A percentile compares a stretch with the other conserved stretches of the same genome.
These are phyloP conservation scores for Lobophora halterata DNA, from an alignment of 2,888 invertebrate genomes.

Conservation along the genomic window DNA sequence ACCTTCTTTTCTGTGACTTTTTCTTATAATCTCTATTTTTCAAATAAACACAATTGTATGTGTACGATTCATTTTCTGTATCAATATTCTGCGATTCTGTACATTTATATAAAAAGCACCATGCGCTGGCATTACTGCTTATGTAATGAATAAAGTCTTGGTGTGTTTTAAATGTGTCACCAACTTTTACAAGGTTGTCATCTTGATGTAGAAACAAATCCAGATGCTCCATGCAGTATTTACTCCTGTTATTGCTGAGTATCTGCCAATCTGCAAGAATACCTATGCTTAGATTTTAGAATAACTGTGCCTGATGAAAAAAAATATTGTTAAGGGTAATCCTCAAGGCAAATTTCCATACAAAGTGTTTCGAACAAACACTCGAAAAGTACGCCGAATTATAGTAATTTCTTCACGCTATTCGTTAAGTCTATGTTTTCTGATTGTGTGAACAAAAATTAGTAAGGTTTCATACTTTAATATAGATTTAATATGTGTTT, in stretches of 20 bases:
- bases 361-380: too few relatives aligned
- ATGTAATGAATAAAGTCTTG: constrained; percentile 47
- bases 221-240: constrained; percentile 40
- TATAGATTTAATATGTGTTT: too few relatives aligned
- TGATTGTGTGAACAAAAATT: too few relatives aligned
- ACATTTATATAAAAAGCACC: constrained; percentile 50
- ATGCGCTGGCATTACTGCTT: constrained; percentile 46
- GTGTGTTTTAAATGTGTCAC: constrained; percentile 44
- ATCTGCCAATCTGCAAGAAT: constrained; percentile 20
- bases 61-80: constrained; percentile 37
- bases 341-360: too few relatives aligned
- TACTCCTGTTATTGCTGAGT: constrained; percentile 17
- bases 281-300: too few relatives aligned
- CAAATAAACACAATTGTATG: constrained; percentile 47
- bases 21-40: constrained; percentile 44
- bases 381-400: too few relatives aligned
- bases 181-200: constrained; percentile 43
- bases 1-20: constrained; percentile 47
- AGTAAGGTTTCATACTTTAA: too few relatives aligned
- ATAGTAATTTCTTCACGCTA: too few relatives aligned
- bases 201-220: constrained; percentile 38
- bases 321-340: too few relatives aligned
- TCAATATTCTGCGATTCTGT: constrained; percentile 43
- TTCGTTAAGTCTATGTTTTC: too few relatives aligned
- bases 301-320: too few relatives aligned